These are phyloP conservation scores for Scleropages formosus DNA, from an alignment of 2,797 vertebrate genomes.

Conservation along the genomic window DNA sequence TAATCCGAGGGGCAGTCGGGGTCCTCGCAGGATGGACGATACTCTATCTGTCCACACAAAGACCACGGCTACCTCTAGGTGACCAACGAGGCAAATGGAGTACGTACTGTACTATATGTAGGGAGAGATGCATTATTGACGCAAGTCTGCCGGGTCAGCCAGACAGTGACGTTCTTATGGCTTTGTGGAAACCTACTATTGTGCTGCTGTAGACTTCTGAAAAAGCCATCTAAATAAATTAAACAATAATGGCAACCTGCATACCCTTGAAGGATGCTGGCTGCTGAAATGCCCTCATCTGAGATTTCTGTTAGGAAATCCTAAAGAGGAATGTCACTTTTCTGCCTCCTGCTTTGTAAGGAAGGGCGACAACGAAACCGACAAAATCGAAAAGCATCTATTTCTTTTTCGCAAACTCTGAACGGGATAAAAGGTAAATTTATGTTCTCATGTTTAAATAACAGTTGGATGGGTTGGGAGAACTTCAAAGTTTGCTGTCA, in stretches of 20 bases:
- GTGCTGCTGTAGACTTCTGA: background rate
- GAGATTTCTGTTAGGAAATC: background rate
- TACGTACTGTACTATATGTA: no score
- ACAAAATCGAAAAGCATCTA: background rate
- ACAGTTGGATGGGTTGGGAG: background rate
- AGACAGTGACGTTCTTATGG: no score
- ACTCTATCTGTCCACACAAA: no score
- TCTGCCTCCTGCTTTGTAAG: background rate
- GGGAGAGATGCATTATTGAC: no score
- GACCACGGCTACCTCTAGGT: no score
- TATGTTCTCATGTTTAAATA: background rate
- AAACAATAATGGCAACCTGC: no score
- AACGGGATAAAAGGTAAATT: background rate
- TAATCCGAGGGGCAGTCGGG: background rate
- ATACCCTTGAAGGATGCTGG: no score
- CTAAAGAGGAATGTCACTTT: background rate
- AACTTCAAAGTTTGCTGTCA: background rate
- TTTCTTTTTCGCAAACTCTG: background rate
- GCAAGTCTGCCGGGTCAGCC: no score
- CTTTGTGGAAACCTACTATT: no score
- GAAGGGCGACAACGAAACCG: background rate
- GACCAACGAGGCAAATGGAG: no score
- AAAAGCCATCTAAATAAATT: background rate
- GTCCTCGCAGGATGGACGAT: conserved; percentile 29
- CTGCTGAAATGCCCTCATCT: no score